Evolutionary conservation across 2,888 invertebrate species (phyloP), one percentile per base, ranked within the genome.

Genomic region (Agrilus biguttatus): DNA sequence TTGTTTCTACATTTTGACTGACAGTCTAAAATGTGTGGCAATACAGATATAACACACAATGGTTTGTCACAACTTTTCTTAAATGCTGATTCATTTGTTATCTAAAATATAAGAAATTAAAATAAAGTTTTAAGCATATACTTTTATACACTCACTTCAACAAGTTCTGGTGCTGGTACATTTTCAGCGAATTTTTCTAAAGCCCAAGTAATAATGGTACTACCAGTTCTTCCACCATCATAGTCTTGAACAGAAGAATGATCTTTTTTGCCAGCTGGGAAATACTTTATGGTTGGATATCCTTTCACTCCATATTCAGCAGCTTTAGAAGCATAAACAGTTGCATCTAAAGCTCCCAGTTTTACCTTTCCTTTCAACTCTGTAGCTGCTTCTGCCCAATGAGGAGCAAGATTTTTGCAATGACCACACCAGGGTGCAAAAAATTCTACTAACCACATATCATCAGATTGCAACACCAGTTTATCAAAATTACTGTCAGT

Each of bases 401-500:
- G 88, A 0, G 97, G 97, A 42, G 87, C 96, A 42, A 98, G 71
- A 62, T 84, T 92, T 70, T 97, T 96, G 70, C 95, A 95, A 66
- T 95, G 93, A 5, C 93, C 92, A 65, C 93, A 95, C 87, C 93
- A 93, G 0, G 90, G 90, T 6, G 97, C 97, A 67, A 80, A 97
- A 74, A 98, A 97, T 68, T 97, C 96, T 2, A 99, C 92, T 53
- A 98, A 68, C 95, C 96, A 97, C 65, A 93, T 75, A 59, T 97
- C 96, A 13, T 96, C 89, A 39, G 92, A 92, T 53, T 89, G 75
- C 53, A 96, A 63, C 13, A 99, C 96, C 42, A 84, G 66, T 63
- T 87, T 81, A 50, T 95, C 86, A 66, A 98, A 98, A 72, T 98
- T 98, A 49, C 81, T 77, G 63, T 98, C 97, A 0, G 97, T 98